Evolutionary conservation across 1,140 invertebrate genomes (phyloP), one percentile per base, ranked within the genome.

Genomic region (Brachionus asplanchnoidis): DNA sequence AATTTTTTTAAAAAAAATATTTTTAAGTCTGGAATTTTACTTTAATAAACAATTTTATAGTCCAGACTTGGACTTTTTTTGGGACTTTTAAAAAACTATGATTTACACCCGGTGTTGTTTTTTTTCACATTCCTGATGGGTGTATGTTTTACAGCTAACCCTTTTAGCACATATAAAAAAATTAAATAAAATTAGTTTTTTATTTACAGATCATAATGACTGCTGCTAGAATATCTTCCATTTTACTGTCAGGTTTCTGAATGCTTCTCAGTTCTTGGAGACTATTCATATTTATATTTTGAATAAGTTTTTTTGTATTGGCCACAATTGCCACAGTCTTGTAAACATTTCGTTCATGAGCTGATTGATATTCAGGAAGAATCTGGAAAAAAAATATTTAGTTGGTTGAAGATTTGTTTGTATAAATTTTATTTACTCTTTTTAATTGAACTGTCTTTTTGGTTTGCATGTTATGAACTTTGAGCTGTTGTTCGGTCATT

Each of bases 201-300:
- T 36, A 87, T 87, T 86, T 86, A 89, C 89, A 85, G 42, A 90
- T 88, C 88, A 90, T 90, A 70, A 90, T 90, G 40, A 90, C 87
- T 78, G 89, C 87, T 6, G 88, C 88, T 87, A 90, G 87, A 12
- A 89, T 85, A 73, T 89, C 89, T 85, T 89, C 89, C 28, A 89
- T 88, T 75, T 89, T 88, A 20, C 87, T 86, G 73, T 87, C 87
- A 11, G 89, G 89, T 86, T 90, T 90, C 60, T 87, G 87, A 87
- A 89, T 89, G 73, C 87, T 87, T 44, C 89, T 79, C 9, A 90
- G 85, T 82, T 89, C 88, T 14, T 87, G 85, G 44, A 89, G 85
- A 79, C 85, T 87, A 46, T 88, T 88, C n/a, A 87, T 85, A 85
- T 89, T 86, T 85, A 90, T 89, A 28, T 87, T 87, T 84, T 89